Conservation (phyloP, 2,113 vertebrate genomes). For the Euleptes europaea region DNA sequence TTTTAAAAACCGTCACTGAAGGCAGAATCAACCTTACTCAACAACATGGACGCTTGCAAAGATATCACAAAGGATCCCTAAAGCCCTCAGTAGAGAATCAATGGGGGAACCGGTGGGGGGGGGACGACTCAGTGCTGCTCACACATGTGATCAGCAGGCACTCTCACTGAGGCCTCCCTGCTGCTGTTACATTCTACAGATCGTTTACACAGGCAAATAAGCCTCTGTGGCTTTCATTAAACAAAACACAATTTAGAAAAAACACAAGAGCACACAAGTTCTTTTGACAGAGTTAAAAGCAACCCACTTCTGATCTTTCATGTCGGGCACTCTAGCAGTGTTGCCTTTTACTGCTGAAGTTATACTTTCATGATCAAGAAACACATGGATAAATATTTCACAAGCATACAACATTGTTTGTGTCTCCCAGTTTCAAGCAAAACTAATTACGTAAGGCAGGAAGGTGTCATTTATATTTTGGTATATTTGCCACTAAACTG, state of each 20-base stretch:
- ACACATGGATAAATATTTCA: background rate
- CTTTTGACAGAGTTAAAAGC: background rate
- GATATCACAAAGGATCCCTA: background rate
- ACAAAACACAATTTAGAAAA: constrained; percentile 23
- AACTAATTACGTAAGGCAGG: background rate
- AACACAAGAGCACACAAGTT: constrained; percentile 37
- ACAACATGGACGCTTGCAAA: background rate
- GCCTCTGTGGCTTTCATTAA: constrained; percentile 56
- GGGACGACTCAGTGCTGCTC: background rate
- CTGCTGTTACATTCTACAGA: constrained; percentile 36
- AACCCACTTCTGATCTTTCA: background rate
- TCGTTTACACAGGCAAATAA: constrained; percentile 61
- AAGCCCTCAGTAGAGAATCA: background rate
- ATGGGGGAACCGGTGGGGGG: background rate
- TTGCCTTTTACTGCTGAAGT: constrained; percentile 10
- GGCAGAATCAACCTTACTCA: background rate
- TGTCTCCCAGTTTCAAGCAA: background rate
- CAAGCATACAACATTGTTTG: background rate
- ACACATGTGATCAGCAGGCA: background rate
- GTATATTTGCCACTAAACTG: background rate
- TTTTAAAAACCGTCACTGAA: constrained; percentile 58
- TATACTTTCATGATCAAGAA: background rate
- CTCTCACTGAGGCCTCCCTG: background rate
- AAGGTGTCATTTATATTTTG: background rate
- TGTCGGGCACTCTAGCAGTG: background rate